Base-by-base conservation (phyloP, 2,113 vertebrate genomes). In the Semnornis frantzii region DNA sequence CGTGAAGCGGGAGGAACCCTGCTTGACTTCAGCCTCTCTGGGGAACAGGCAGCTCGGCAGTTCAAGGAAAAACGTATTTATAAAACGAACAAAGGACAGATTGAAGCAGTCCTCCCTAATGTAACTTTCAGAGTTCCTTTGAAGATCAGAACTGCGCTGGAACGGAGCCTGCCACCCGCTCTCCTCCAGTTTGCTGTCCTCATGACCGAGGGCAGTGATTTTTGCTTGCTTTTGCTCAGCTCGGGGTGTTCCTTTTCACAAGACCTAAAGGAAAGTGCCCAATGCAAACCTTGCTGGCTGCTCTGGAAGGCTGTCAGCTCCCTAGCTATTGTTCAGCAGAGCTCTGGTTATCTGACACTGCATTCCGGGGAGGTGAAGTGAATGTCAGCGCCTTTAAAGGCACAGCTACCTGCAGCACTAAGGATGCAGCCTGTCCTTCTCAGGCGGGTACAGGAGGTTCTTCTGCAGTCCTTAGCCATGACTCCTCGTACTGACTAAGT, bases 341-440 rank as follows among this genome's bases (percentile, higher is more conserved):
- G 77, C 48, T 17, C 2, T 24, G 78, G 77, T 88, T 86, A 92
- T 82, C 92, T 75, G 85, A 94, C 52, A 54, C 68, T 52, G 80
- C 82, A 74, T 91, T n/a, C 85, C 66, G 28, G 65, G 82, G 85
- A 93, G 90, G 88, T 92, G 42, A 93, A 93, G 62, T 71, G 82
- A 95, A 95, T 93, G 92, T 86, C 91, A 94, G 83, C 44, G 50
- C 58, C 81, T 76, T 92, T 82, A 92, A 89, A 91, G 89, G 81
- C 81, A 78, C 82, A 75, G 37, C 31, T 83, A 86, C 90, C 93
- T 84, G 66, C 31, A 82, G 60, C 68, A 12, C 1, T 39, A 75
- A 25, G 39, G 57, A 55, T 6, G 28, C 39, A 64, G 33, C 12
- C 65, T 44, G 85, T 68, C 75, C 71, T 85, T 55, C 24, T 2